These are phyloP conservation scores for Sitta europaea DNA, from an alignment of 2,113 vertebrate species.

Conservation along the genomic window DNA sequence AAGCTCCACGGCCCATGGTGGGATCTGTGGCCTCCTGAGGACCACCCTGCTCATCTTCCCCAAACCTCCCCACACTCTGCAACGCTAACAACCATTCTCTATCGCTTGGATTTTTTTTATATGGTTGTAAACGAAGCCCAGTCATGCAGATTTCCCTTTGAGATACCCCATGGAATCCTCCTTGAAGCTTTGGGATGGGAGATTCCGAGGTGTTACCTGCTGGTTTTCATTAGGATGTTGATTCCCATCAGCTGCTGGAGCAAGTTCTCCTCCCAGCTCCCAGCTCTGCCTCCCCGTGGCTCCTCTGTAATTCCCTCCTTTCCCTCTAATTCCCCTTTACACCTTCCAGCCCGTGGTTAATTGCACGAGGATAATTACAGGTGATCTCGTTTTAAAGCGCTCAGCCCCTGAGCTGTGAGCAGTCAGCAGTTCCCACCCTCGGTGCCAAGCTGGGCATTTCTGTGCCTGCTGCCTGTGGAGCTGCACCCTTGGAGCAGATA, in stretches of 20 bases:
- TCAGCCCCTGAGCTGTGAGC: background rate
- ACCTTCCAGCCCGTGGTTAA: background rate
- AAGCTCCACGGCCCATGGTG: accelerated
- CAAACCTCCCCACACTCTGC: accelerated
- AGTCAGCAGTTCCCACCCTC: accelerated
- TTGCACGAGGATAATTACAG: background rate
- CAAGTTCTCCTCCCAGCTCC: background rate
- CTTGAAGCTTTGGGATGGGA: accelerated
- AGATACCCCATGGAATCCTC: background rate
- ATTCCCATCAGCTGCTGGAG: background rate
- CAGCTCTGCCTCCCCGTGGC: accelerated
- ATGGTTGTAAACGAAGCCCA: background rate
- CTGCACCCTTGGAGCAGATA: background rate
- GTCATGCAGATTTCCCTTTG: background rate
- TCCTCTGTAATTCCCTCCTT: background rate
- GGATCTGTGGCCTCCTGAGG: accelerated
- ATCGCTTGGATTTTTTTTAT: accelerated
- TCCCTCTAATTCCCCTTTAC: background rate
- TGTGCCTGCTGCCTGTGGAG: background rate
- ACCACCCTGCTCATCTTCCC: background rate
- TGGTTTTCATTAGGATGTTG: background rate
- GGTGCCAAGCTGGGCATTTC: background rate
- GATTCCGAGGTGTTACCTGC: accelerated
- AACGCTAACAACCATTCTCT: accelerated
- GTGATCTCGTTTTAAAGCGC: background rate